phyloP scores from a whole-genome alignment of 1,140 invertebrate genomes.

The Caenorhabditis brenneri region DNA sequence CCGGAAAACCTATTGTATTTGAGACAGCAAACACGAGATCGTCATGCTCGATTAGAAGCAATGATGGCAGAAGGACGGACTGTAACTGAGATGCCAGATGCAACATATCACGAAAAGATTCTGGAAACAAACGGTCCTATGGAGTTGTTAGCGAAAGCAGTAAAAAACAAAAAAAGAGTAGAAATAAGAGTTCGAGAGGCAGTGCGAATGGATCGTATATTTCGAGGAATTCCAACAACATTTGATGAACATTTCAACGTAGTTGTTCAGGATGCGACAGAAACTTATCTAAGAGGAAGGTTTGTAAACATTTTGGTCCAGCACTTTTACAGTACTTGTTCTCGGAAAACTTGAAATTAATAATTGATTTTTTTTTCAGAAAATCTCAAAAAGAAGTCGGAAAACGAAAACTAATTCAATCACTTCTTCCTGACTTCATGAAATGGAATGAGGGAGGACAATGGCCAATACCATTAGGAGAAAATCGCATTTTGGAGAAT shows the following conservation, averaged over 20 bases:
- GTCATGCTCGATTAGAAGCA: not conserved
- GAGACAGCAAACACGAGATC: slow-evolving; percentile 28
- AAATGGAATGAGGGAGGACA: not conserved
- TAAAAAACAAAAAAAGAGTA: not conserved
- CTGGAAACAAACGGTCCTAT: not conserved
- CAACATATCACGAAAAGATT: not conserved
- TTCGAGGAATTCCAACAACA: not conserved
- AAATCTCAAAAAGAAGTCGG: not conserved
- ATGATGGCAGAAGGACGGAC: slow-evolving; percentile 19
- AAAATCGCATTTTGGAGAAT: not conserved
- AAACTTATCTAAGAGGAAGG: not conserved
- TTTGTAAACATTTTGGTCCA: too few relatives aligned
- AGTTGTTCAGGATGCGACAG: not conserved
- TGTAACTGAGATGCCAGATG: not conserved
- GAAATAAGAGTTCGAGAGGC: not conserved
- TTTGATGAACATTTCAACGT: slow-evolving; percentile 20
- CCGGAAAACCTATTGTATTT: too few relatives aligned
- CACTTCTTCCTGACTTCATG: not conserved
- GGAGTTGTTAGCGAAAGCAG: not conserved
- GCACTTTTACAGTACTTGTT: too few relatives aligned
- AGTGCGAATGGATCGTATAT: not conserved
- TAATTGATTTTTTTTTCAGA: too few relatives aligned
- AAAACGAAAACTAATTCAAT: not conserved
- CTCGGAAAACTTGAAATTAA: too few relatives aligned
- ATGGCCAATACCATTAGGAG: not conserved